Percentiles rank a stretch among this genome's conserved stretches.
These are phyloP conservation scores for Copidosoma floridanum DNA, from an alignment of 1,140 invertebrate genomes.

Conservation along the genomic window DNA sequence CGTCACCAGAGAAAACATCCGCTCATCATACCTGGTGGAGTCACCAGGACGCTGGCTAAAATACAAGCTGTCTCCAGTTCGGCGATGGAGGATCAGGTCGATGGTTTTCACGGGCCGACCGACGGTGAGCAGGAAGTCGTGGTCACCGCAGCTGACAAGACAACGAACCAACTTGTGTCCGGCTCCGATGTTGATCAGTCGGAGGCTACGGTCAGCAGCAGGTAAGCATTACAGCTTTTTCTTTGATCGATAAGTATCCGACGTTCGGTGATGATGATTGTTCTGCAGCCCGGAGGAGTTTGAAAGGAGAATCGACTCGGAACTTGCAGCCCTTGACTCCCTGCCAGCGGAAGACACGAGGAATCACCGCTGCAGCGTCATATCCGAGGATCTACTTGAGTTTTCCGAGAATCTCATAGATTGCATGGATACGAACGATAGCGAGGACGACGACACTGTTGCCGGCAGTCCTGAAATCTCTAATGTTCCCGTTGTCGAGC, in stretches of 20 bases:
- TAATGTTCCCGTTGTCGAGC: background rate
- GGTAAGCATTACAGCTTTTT: no score
- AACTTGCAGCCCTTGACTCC: slow-evolving; percentile 65
- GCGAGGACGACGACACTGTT: slow-evolving; percentile 1
- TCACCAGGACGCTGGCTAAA: slow-evolving; percentile 64
- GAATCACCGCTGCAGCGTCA: slow-evolving; percentile 37
- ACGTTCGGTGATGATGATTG: no score
- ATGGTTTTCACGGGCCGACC: slow-evolving; percentile 32
- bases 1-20: slow-evolving; percentile 85
- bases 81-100: slow-evolving; percentile 45
- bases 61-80: slow-evolving; percentile 52
- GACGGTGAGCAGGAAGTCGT: slow-evolving; percentile 7
- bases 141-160: slow-evolving; percentile 17
- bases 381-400: slow-evolving; percentile 46
- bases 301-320: slow-evolving; percentile 62
- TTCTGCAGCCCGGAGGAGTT: slow-evolving; percentile 61
- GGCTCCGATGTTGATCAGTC: no score
- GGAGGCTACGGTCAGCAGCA: no score
- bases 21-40: slow-evolving; percentile 72
- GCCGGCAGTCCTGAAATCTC: background rate
- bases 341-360: slow-evolving; percentile 39
- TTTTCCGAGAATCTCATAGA: slow-evolving; percentile 48
- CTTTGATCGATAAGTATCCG: no score
- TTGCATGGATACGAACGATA: slow-evolving; percentile 26
- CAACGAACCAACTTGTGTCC: no score